Percentiles rank a stretch among this genome's conserved stretches.
phyloP scores from a whole-genome alignment of 2,888 invertebrate genomes.

The Norana najaformis region DNA sequence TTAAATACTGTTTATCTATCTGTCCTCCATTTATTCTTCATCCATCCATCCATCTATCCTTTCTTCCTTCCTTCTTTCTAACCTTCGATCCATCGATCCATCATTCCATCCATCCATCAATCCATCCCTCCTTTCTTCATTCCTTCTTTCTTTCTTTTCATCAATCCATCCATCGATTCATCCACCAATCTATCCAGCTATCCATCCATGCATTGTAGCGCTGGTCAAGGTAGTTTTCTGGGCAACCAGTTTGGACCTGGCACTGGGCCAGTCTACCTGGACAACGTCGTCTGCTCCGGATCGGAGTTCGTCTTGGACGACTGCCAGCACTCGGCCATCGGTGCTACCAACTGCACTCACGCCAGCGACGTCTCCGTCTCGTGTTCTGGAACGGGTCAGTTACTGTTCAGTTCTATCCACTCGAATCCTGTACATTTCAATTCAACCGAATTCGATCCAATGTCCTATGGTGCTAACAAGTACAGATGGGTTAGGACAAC shows the following conservation, averaged over 20 bases:
- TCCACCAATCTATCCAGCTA: not conserved
- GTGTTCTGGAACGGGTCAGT: not conserved
- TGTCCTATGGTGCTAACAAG: no score
- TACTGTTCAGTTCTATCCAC: not conserved
- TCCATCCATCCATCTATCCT: not conserved
- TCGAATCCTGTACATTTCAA: no score
- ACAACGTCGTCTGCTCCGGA: conserved; percentile 27
- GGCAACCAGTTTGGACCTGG: conserved; percentile 3
- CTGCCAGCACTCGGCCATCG: conserved; percentile 19
- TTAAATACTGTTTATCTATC: no score
- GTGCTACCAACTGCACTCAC: conserved; percentile 21
- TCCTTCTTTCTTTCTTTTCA: no score
- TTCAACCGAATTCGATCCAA: no score
- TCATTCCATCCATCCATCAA: no score
- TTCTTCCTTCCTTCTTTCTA: no score
- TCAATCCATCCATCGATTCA: not conserved
- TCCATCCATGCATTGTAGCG: not conserved
- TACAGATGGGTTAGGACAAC: no score
- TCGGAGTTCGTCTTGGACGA: not conserved
- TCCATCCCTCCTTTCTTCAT: no score
- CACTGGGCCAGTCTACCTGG: conserved; percentile 7
- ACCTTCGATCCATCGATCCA: no score
- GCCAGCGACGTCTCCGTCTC: conserved; percentile 21
- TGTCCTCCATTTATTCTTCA: no score
- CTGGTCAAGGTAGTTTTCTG: not conserved